Base-by-base conservation (phyloP, 1,140 invertebrate species). In the Cyclargus thomasi region DNA sequence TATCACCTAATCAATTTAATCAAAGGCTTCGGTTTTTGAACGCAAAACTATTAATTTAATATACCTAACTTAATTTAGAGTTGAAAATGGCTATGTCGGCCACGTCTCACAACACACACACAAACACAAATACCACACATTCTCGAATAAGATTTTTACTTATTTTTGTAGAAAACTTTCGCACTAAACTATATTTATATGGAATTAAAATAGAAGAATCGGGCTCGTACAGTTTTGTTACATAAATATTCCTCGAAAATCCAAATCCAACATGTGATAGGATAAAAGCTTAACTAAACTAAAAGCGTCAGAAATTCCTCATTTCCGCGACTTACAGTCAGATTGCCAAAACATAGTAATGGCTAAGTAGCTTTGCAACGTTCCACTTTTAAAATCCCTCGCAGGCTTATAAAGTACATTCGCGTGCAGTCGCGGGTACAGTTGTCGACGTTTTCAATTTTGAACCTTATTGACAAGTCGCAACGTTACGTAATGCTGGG, bases 281-380 rank as follows among this genome's bases (percentile, higher is more conserved):
- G 55, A 59, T 59, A 59, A 59, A 59, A 59, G 55, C 55, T 55
- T n/a, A 4, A 55, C 2, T 21, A 59, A 59, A 59, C 55, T 59
- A 21, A 59, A 59, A 59, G 55, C 17, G 21, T 14, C 17, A 20
- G 20, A 8, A 20, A 20, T 59, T 21, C 55, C 20, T 59, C 55
- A 59, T 59, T 59, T 59, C 18, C 55, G 20, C 55, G 55, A 59
- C 55, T 59, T 21, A 20, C 17, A 20, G 55, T 59, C 18, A 59
- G 55, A 59, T 59, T 59, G 55, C 55, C 55, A 59, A 59, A 59
- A 59, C 55, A 20, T 59, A 59, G 55, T 59, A 59, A 59, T 20
- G 55, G 55, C 20, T 59, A 59, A 59, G 20, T 20, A 59, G 55
- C 55, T 59, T 59, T 59, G 18, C 10, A 20, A 21, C 17, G 55